Evolutionary conservation across 2,888 invertebrate genomes (phyloP).

Genomic region (Lamellibrachia columna): DNA sequence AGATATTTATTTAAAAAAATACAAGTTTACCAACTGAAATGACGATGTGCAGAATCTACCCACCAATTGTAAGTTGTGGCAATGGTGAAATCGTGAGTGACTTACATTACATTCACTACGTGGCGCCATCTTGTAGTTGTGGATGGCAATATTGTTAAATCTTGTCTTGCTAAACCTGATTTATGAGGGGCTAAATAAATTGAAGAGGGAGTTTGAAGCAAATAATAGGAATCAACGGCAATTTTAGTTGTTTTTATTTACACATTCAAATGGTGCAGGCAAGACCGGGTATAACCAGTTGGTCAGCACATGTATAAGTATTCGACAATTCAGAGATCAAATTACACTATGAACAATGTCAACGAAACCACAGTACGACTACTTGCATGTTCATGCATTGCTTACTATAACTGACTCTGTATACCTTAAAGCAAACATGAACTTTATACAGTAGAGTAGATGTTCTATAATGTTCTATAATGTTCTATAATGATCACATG

Average conservation of each 20-base stretch:
- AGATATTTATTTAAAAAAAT: too few relatives aligned
- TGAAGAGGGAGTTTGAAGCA: too few relatives aligned
- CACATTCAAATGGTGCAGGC: not conserved
- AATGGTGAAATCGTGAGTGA: too few relatives aligned
- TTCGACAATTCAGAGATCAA: not conserved
- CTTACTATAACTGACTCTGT: not conserved
- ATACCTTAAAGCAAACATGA: not conserved
- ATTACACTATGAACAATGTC: not conserved
- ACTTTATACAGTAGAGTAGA: not conserved
- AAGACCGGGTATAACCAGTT: not conserved
- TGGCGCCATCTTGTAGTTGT: too few relatives aligned
- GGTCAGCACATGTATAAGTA: not conserved
- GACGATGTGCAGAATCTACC: too few relatives aligned
- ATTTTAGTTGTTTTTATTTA: not conserved
- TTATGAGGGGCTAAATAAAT: too few relatives aligned
- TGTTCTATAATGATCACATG: not conserved
- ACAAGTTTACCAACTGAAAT: too few relatives aligned
- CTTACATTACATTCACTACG: too few relatives aligned
- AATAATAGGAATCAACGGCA: not conserved
- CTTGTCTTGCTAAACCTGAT: too few relatives aligned
- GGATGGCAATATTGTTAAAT: too few relatives aligned
- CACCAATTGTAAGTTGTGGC: too few relatives aligned
- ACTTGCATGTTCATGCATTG: not conserved
- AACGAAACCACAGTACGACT: not conserved
- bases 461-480: not conserved